A percentile compares a stretch with the other conserved stretches of the same genome.
Evolutionary conservation across 1,140 invertebrate genomes (phyloP).

Genomic region (Panulirus ornatus): DNA sequence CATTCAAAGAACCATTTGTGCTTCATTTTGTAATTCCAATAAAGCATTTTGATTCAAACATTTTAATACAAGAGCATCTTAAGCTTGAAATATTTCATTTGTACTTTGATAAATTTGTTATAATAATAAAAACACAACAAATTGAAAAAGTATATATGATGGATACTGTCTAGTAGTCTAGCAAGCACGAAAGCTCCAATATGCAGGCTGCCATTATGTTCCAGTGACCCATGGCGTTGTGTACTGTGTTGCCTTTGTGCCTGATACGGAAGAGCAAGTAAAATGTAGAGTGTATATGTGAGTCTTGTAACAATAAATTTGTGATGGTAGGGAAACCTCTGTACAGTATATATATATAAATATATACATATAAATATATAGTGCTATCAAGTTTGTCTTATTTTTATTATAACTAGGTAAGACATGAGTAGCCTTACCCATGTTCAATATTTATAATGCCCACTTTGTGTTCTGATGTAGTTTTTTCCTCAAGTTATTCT

Average conservation of each 20-base stretch:
- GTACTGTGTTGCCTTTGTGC: constrained; percentile 71
- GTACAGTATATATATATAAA: constrained; percentile 55
- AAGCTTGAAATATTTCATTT: not conserved
- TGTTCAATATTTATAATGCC: constrained; percentile 64
- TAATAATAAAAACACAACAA: not conserved
- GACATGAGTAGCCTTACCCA: constrained; percentile 56
- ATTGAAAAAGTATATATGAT: not conserved
- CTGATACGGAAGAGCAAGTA: constrained; percentile 64
- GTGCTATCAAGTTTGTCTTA: constrained; percentile 66
- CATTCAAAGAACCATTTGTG: not conserved
- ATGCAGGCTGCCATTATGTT: constrained; percentile 30
- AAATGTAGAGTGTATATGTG: constrained; percentile 58
- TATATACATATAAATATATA: constrained; percentile 38
- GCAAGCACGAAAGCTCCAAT: constrained; percentile 36
- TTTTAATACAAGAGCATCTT: not conserved
- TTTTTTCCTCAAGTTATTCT: constrained; percentile 39
- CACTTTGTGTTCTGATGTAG: constrained; percentile 59
- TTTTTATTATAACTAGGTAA: constrained; percentile 64
- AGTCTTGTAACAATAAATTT: constrained; percentile 68
- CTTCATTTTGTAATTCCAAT: not conserved
- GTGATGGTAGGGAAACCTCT: constrained; percentile 62
- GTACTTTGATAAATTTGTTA: not conserved
- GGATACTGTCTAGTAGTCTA: not conserved
- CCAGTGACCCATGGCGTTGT: constrained; percentile 51
- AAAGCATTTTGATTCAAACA: not conserved